Percentiles rank a stretch among this genome's conserved stretches.
phyloP scores from a whole-genome alignment of 2,888 invertebrate genomes.

The Phymatocera aterrima region DNA sequence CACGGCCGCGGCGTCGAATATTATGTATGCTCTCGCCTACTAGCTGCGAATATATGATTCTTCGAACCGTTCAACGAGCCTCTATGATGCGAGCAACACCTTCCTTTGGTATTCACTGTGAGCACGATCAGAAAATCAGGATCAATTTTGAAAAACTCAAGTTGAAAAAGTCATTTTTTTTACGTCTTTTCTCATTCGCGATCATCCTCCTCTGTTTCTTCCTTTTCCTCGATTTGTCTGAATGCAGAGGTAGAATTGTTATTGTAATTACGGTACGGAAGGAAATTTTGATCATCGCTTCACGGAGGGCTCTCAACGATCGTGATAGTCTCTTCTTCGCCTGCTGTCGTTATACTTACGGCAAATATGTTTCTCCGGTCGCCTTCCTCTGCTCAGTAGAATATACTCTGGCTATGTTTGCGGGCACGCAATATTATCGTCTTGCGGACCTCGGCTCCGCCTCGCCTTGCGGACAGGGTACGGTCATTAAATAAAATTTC shows the following conservation, averaged over 20 bases:
- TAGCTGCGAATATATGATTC: too few species aligned
- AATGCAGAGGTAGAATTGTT: slow-evolving; percentile 4
- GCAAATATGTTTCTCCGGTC: slow-evolving; percentile 6
- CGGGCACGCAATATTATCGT: slow-evolving; percentile 11
- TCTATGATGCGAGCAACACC: too few species aligned
- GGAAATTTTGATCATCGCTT: slow-evolving; percentile 29
- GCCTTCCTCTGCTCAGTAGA: background rate
- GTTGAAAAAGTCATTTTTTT: too few species aligned
- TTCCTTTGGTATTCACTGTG: too few species aligned
- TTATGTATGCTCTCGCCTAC: too few species aligned
- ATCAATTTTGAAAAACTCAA: too few species aligned
- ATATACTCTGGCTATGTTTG: background rate
- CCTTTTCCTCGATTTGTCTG: background rate
- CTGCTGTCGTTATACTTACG: slow-evolving; percentile 16
- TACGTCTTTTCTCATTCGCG: background rate
- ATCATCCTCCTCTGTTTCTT: background rate
- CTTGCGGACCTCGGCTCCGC: background rate
- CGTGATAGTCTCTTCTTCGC: background rate
- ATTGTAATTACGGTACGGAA: slow-evolving; percentile 7
- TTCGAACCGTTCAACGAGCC: too few species aligned
- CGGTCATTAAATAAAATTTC: slow-evolving; percentile 46
- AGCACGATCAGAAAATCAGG: too few species aligned
- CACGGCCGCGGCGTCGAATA: background rate
- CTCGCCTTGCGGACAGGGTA: slow-evolving; percentile 10
- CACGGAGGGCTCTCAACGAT: slow-evolving; percentile 29